Evolutionary conservation across 2,113 vertebrate species (phyloP), one percentile per base, ranked within the genome.

Genomic region (Eublepharis macularius): DNA sequence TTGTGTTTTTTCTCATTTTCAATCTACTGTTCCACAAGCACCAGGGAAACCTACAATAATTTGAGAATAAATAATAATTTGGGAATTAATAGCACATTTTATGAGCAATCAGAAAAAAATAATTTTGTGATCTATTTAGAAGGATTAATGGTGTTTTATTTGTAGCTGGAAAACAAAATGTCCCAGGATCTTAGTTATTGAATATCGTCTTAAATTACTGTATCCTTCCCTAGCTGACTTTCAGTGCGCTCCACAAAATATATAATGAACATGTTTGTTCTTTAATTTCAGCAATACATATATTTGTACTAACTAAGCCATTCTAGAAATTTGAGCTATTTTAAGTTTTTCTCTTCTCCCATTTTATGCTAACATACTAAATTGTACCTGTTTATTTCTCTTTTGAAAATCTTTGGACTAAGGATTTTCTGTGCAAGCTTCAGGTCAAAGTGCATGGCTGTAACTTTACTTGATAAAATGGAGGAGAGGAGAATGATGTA

Each of bases 61-160:
- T 39, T 29, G 9, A 47, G 34, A 65, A 47, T 43, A 63, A 75
- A 74, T 24, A 3, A 11, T 14, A 45, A 74, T 13, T 60, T 82
- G 51, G n/a, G 39, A 85, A 90, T 90, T 60, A 73, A 29, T 34
- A 82, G 88, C 41, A 12, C 54, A 9, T 19, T 77, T 76, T 49
- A 21, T 26, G 45, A 72, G 19, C 3, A 34, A 81, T 91, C 47
- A 81, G 81, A 81, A 86, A 76, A 88, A 54, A 74, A 11, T 0
- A 54, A 63, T 63, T 85, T 87, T 11, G 1, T 63, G 69, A 81
- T 82, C 47, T 81, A 5, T 4, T 80, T 66, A 4, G 19, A 39
- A 57, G 0, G 14, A 51, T 82, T 80, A 36, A 80, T 86, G 80
- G 80, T 2, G 6, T 66, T 65, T 39, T 17, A 0, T 0, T 0